Base-by-base conservation (phyloP, 2,113 vertebrate genomes). In the Cricetomys ansorgei region DNA sequence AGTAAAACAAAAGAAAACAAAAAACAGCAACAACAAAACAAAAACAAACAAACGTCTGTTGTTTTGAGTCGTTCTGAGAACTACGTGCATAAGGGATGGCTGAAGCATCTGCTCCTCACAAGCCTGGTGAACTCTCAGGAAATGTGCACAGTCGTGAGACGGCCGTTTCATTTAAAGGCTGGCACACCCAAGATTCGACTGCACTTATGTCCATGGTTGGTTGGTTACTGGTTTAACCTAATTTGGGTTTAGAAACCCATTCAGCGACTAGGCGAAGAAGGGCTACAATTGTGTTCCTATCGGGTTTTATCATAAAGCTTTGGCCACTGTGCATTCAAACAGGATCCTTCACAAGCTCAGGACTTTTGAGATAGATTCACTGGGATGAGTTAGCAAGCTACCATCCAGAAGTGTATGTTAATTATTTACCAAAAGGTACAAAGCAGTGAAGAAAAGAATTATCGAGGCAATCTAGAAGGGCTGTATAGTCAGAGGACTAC, bases 11-110 rank as follows among this genome's bases (percentile, higher is more conserved):
- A 13, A 31, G 12, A 34, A 67, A 67, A 34, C 21, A 13, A 31
- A 31, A 34, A 67, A 67, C 15, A 67, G 15, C n/a, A n/a, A n/a
- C n/a, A n/a, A n/a, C 25, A 29, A 45, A 34, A 9, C 13, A 34
- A 23, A 57, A 7, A 40, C 1, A 37, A 57, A 9, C 27, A 45
- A 25, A 37, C 57, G 23, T 11, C 2, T 64, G 0, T 10, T 79
- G 17, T 34, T 79, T 79, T 16, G 64, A 85, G 40, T 21, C 19
- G 6, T 55, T 19, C 37, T 34, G 65, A 65, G 15, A 93, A 62
- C 11, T 15, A 37, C 69, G 37, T 0, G 0, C 5, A 1, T 0
- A 65, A n/a, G 7, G 53, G 34, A 50, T n/a, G 25, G 17, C 40
- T 64, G 31, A 84, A 17, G 15, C 29, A 4, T 17, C 10, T 31